Evolutionary conservation across 2,113 vertebrate genomes (phyloP).

Genomic region (Strix aluco): DNA sequence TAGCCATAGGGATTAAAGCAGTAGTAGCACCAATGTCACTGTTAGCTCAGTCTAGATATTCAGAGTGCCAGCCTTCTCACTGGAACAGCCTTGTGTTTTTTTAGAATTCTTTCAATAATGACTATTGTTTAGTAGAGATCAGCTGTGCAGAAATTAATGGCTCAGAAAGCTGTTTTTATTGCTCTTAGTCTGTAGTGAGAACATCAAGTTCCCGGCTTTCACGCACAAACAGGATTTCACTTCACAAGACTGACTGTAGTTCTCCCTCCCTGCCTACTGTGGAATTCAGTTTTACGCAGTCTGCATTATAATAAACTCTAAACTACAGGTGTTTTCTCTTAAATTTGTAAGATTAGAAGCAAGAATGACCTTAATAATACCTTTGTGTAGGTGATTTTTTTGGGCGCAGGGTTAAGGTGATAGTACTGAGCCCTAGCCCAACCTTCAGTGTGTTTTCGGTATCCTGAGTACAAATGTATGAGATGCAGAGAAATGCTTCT

Average conservation of each 20-base stretch:
- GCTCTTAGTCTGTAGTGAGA: slow-evolving; percentile 56
- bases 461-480: not conserved
- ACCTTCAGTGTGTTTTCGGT: not conserved
- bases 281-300: not conserved
- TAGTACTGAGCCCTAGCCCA: not conserved
- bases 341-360: not conserved
- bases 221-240: slow-evolving; percentile 32
- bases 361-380: not conserved
- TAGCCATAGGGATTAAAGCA: slow-evolving; percentile 41
- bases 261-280: not conserved
- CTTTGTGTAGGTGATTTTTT: not conserved
- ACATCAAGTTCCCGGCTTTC: slow-evolving; percentile 67
- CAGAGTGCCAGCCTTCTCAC: slow-evolving; percentile 27
- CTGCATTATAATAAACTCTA: slow-evolving; percentile 34
- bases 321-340: not conserved
- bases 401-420: not conserved
- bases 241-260: not conserved
- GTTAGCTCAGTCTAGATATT: slow-evolving; percentile 8
- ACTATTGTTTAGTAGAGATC: slow-evolving; percentile 69
- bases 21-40: slow-evolving; percentile 36
- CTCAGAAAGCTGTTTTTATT: slow-evolving; percentile 70
- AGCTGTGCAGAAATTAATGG: slow-evolving; percentile 72
- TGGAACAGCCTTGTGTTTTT: slow-evolving; percentile 26
- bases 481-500: not conserved
- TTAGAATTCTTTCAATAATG: slow-evolving; percentile 67